Conservation (phyloP, 30 jellyfish, hydroid and myxozoan genomes). For the Sanderia malayensis region DNA sequence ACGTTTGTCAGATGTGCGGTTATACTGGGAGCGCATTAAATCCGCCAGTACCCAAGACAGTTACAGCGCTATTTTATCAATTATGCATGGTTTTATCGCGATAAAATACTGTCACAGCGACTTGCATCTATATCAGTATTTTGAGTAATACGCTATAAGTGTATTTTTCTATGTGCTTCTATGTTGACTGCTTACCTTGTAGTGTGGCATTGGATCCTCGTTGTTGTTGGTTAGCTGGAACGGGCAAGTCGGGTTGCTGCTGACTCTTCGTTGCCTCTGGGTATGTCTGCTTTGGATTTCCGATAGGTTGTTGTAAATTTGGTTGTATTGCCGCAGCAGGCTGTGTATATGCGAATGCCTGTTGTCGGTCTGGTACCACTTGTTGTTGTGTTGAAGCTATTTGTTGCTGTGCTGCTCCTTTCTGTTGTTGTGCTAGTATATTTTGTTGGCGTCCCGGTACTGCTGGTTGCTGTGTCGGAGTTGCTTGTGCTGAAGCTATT, state of each 20-base stretch:
- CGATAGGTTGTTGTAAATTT: conserved; percentile 55
- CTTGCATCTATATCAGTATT: too few species aligned
- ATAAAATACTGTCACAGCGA: too few species aligned
- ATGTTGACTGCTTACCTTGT: too few species aligned
- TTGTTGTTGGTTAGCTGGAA: background rate
- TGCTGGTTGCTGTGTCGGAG: background rate
- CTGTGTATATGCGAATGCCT: background rate
- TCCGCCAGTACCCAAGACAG: too few species aligned
- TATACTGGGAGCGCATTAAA: too few species aligned
- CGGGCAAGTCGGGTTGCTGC: conserved; percentile 39
- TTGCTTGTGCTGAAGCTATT: background rate
- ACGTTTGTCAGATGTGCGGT: too few species aligned
- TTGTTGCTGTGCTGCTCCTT: conserved; percentile 10
- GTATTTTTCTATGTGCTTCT: too few species aligned
- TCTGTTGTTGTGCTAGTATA: conserved; percentile 7
- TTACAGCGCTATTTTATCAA: too few species aligned
- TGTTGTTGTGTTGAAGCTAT: background rate
- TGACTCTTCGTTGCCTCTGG: conserved; percentile 42
- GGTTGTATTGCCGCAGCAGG: conserved; percentile 40
- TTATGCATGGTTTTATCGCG: too few species aligned
- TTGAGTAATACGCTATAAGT: too few species aligned
- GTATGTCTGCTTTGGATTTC: conserved; percentile 52
- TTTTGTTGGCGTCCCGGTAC: background rate
- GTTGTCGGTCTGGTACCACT: background rate
- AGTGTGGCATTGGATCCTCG: too few species aligned